These are phyloP conservation scores for Congeria kusceri DNA, from an alignment of 2,888 invertebrate species.

Conservation along the genomic window DNA sequence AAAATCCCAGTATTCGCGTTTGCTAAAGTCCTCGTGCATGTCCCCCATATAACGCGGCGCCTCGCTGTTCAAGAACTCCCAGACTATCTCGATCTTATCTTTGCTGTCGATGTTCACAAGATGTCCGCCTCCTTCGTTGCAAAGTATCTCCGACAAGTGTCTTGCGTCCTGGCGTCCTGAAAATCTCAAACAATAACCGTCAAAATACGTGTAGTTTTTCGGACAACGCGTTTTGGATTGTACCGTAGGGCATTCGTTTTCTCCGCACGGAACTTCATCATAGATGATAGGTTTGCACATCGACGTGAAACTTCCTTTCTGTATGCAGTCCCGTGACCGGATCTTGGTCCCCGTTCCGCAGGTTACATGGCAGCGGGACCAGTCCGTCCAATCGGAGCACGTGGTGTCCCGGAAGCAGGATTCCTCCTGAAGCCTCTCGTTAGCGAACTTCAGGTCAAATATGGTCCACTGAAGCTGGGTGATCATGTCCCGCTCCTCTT, in stretches of 20 bases:
- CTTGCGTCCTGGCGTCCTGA: conserved; percentile 42
- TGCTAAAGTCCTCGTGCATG: conserved; percentile 49
- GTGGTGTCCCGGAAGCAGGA: conserved; percentile 30
- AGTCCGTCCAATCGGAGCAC: conserved; percentile 48
- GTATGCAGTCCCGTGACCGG: conserved; percentile 39
- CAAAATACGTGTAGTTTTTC: conserved; percentile 44
- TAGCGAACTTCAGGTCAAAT: conserved; percentile 50
- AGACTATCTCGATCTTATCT: conserved; percentile 39
- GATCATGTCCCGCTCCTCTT: conserved; percentile 47
- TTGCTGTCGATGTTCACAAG: conserved; percentile 35
- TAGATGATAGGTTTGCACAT: conserved; percentile 39
- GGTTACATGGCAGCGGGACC: conserved; percentile 41
- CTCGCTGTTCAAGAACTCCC: conserved; percentile 33
- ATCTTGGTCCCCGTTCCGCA: conserved; percentile 51
- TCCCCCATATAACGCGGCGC: conserved; percentile 45
- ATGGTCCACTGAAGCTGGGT: conserved; percentile 54
- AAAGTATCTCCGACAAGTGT: conserved; percentile 38
- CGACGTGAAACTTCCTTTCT: conserved; percentile 39
- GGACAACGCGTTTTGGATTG: conserved; percentile 37
- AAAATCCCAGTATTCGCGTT: conserved; percentile 54
- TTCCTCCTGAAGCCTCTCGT: conserved; percentile 38
- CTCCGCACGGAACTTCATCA: conserved; percentile 32
- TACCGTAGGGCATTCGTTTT: conserved; percentile 4
- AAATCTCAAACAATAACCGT: conserved; percentile 53
- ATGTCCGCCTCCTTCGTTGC: conserved; percentile 52